These are phyloP conservation scores for Acrocephalus arundinaceus DNA, from an alignment of 2,113 vertebrate genomes.

Conservation along the genomic window DNA sequence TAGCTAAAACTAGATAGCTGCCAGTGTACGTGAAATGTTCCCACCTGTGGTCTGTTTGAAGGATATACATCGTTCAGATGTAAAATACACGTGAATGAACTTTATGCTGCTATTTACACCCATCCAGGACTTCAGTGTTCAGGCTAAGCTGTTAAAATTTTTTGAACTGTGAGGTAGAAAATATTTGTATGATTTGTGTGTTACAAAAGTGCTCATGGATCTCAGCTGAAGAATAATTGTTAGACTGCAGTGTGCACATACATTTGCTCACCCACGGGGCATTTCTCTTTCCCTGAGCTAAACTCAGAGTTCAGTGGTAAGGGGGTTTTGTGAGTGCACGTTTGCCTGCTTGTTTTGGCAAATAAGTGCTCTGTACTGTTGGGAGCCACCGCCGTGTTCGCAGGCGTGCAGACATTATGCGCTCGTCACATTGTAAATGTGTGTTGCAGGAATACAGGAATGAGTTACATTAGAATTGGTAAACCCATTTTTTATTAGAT, in stretches of 20 bases:
- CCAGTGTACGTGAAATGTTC: background rate
- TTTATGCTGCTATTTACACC: background rate
- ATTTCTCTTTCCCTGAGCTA: constrained; percentile 13
- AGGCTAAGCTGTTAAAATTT: background rate
- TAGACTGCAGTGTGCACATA: background rate
- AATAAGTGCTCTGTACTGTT: background rate
- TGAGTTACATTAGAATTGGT: background rate
- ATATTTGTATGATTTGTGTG: background rate
- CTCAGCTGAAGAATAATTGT: background rate
- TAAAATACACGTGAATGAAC: background rate
- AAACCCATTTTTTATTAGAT: background rate
- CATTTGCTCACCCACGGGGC: background rate
- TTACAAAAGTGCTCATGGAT: background rate
- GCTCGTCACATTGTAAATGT: background rate
- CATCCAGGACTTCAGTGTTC: background rate
- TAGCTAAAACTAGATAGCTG: background rate
- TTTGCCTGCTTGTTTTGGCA: background rate
- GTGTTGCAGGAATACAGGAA: background rate
- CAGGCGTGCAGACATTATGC: background rate
- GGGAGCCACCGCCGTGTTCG: background rate
- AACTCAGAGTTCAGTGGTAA: background rate
- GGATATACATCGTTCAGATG: background rate
- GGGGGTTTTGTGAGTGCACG: background rate
- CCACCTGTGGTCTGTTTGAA: background rate
- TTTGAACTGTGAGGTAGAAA: background rate